phyloP scores from a whole-genome alignment of 2,888 invertebrate species.

The Epiperipatus broadwayi region DNA sequence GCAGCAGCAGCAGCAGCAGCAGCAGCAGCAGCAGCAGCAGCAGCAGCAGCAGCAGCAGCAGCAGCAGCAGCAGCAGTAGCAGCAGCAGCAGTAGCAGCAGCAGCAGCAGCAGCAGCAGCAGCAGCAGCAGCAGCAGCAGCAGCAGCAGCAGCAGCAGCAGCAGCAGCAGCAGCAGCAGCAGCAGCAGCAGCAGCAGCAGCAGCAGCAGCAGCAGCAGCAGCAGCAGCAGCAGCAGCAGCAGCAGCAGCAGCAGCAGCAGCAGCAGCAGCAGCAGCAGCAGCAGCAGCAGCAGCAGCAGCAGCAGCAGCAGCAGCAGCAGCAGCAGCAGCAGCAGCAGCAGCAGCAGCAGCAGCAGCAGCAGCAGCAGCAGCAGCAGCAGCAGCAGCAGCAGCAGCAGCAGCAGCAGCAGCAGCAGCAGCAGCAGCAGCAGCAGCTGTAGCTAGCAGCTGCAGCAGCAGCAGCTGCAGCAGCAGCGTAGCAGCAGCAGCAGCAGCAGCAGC shows the following conservation, averaged over 20 bases:
- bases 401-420: not conserved
- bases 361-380: conserved; percentile 3
- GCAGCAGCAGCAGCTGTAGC: conserved; percentile 3
- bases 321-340: not conserved
- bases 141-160: conserved; percentile 1
- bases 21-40: not conserved
- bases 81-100: not conserved
- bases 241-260: conserved; percentile 3
- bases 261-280: conserved; percentile 1
- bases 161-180: conserved; percentile 3
- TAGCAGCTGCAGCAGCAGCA: too few relatives aligned
- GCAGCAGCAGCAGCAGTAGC: not conserved
- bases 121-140: not conserved
- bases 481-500: too few relatives aligned
- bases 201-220: not conserved
- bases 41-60: not conserved
- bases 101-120: conserved; percentile 3
- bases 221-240: not conserved
- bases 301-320: not conserved
- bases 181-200: conserved; percentile 3
- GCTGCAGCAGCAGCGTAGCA: too few relatives aligned
- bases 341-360: conserved; percentile 3
- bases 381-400: not conserved
- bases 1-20: not conserved
- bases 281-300: not conserved